phyloP scores from a whole-genome alignment of 2,888 invertebrate species.

The Hipparchia semele region DNA sequence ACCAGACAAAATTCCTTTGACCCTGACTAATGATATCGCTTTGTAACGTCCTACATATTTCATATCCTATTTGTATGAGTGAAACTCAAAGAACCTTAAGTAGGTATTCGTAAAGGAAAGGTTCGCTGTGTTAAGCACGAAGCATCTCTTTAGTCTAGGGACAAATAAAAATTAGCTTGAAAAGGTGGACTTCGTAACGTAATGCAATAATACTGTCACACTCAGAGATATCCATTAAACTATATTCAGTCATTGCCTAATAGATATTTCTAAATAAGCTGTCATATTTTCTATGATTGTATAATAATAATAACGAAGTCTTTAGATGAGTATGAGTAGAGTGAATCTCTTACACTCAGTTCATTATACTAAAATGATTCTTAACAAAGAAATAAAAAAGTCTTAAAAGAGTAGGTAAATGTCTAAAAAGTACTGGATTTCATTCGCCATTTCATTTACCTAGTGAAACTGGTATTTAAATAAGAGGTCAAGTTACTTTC shows the following conservation, averaged over 20 bases:
- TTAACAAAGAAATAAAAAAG: no score
- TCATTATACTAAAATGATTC: no score
- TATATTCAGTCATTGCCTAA: no score
- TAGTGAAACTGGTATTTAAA: background rate
- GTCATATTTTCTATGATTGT: no score
- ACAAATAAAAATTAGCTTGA: background rate
- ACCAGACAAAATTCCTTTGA: background rate
- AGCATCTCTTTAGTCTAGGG: background rate
- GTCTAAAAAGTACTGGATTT: background rate
- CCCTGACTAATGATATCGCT: background rate
- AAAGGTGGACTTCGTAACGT: background rate
- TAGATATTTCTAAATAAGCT: no score
- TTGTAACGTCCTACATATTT: background rate
- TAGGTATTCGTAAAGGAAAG: no score
- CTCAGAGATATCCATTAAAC: no score
- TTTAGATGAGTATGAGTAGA: no score
- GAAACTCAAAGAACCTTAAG: background rate
- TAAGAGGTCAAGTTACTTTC: no score
- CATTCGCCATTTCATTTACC: background rate
- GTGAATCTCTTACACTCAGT: no score
- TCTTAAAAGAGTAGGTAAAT: background rate
- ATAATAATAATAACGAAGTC: no score
- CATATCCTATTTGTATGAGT: background rate
- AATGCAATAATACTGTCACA: background rate
- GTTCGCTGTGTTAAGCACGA: no score